phyloP scores from a whole-genome alignment of 2,888 invertebrate species.

The Priocnemis perturbator region DNA sequence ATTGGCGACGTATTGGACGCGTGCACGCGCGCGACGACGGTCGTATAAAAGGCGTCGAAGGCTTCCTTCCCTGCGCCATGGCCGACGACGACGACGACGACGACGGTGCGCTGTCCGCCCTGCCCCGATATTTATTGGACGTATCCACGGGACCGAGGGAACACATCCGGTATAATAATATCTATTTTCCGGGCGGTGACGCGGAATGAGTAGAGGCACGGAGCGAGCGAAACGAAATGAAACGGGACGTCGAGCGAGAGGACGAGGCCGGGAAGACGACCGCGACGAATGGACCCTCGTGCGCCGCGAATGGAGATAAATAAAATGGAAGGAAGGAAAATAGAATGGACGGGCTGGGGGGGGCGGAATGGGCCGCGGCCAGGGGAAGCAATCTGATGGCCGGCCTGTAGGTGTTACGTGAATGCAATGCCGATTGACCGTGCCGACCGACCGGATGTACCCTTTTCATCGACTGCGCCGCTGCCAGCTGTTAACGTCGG shows the following conservation, averaged over 20 bases:
- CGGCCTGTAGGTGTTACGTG: slow-evolving; percentile 52
- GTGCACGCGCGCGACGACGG: background rate
- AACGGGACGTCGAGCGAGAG: slow-evolving; percentile 32
- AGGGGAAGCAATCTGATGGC: slow-evolving; percentile 32
- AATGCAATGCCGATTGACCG: slow-evolving; percentile 45
- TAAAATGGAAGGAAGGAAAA: slow-evolving; percentile 63
- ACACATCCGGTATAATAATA: slow-evolving; percentile 64
- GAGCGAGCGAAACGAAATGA: slow-evolving; percentile 41
- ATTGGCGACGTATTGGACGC: background rate
- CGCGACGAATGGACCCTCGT: slow-evolving; percentile 35
- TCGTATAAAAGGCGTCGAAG: slow-evolving; percentile 49
- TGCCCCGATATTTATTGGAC: slow-evolving; percentile 63
- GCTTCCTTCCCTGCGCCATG: slow-evolving; percentile 39
- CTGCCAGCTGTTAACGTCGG: background rate
- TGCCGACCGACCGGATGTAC: slow-evolving; percentile 16
- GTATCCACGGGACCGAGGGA: slow-evolving; percentile 49
- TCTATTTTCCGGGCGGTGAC: slow-evolving; percentile 63
- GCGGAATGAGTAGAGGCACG: slow-evolving; percentile 59
- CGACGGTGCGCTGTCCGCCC: slow-evolving; percentile 45
- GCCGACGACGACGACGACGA: no score
- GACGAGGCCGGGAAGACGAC: slow-evolving; percentile 19
- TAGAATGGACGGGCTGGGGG: slow-evolving; percentile 40
- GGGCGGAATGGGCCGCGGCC: background rate
- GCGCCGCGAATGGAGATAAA: slow-evolving; percentile 50
- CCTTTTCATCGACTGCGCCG: slow-evolving; percentile 30